A percentile compares a stretch with the other conserved stretches of the same genome.
Evolutionary conservation across 1,140 invertebrate genomes (phyloP).

Genomic region (Orussus abietinus): DNA sequence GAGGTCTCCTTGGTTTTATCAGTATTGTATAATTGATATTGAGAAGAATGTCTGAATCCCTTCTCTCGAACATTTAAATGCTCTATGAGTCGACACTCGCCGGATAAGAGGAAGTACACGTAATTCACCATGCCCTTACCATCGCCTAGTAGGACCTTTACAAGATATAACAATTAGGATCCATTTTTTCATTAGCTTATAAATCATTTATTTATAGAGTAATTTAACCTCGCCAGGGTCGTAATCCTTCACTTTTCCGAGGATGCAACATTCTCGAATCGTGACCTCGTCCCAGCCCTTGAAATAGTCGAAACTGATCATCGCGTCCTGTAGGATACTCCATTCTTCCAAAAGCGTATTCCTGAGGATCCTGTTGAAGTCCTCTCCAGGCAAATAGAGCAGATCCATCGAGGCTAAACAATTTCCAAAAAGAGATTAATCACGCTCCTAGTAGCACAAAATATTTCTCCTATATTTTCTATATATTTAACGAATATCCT

Average conservation of each 20-base stretch:
- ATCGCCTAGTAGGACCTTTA: conserved; percentile 56
- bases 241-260: conserved; percentile 59
- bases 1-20: too few species aligned
- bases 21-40: conserved; percentile 52
- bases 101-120: conserved; percentile 61
- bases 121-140: conserved; percentile 60
- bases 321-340: conserved; percentile 57
- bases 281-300: conserved; percentile 56
- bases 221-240: conserved; percentile 51
- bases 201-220: conserved; percentile 8
- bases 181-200: conserved; percentile 3
- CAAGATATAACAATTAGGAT: conserved; percentile 14
- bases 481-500: too few species aligned
- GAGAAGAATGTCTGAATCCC: conserved; percentile 36
- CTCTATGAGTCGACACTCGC: conserved; percentile 62
- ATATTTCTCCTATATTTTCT: too few species aligned
- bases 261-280: conserved; percentile 61
- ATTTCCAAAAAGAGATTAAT: too few species aligned
- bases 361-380: conserved; percentile 60
- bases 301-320: conserved; percentile 63
- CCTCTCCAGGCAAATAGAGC: conserved; percentile 50
- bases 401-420: conserved; percentile 54
- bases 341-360: conserved; percentile 57
- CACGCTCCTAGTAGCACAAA: too few species aligned
- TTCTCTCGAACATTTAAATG: conserved; percentile 52